A percentile compares a stretch with the other conserved stretches of the same genome.
These are phyloP conservation scores for Vulpes lagopus DNA, from an alignment of 2,113 vertebrate genomes.

Conservation along the genomic window DNA sequence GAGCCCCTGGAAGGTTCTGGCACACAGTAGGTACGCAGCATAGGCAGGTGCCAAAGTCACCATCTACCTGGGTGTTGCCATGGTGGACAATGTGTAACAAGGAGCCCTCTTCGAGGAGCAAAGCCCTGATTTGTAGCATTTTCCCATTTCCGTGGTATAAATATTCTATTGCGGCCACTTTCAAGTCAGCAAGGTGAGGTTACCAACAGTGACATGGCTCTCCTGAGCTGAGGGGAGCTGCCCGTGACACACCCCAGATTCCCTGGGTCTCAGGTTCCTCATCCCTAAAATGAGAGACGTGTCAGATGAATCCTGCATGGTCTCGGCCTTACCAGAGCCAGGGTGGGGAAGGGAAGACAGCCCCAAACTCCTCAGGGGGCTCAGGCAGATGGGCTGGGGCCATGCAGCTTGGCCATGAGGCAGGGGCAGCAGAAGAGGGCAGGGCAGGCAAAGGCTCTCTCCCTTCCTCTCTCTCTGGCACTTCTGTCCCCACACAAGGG, in stretches of 20 bases:
- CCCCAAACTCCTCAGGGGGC: not conserved
- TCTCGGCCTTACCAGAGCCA: not conserved
- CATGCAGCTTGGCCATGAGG: not conserved
- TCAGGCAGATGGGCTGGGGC: accelerated
- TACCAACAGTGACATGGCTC: not conserved
- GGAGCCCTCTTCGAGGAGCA: not conserved
- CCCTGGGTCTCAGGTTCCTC: not conserved
- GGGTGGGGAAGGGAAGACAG: not conserved
- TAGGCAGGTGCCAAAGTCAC: accelerated
- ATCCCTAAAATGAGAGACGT: not conserved
- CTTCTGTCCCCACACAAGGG: not conserved
- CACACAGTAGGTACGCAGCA: not conserved
- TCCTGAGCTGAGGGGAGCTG: not conserved
- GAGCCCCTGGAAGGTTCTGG: not conserved
- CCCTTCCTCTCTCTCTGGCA: not conserved
- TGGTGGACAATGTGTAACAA: not conserved
- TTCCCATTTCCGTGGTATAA: not conserved
- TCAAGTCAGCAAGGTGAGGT: not conserved
- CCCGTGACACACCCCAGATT: not conserved
- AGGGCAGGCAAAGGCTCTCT: not conserved
- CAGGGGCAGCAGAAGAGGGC: too few relatives aligned
- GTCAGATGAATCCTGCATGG: not conserved
- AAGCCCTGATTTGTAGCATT: not conserved
- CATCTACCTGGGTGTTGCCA: accelerated
- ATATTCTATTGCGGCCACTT: not conserved